Percentiles rank a stretch among this genome's conserved stretches.
Conservation (phyloP, 1,140 invertebrate species). For the Cydia strobilella region DNA sequence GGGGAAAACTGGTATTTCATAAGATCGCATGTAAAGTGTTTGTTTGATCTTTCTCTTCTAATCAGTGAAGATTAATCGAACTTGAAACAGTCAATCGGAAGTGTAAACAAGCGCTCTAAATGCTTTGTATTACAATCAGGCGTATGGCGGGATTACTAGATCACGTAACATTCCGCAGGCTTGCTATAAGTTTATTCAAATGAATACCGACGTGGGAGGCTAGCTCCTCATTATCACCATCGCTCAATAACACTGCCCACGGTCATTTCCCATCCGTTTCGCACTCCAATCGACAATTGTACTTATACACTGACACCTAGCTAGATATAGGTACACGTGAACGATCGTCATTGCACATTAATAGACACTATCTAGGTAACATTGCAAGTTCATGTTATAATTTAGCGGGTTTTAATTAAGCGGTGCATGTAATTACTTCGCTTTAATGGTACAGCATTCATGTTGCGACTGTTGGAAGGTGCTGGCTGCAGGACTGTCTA, state of each 20-base stretch:
- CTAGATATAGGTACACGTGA: not conserved
- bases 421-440: not conserved
- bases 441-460: not conserved
- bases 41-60: no score
- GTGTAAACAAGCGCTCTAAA: not conserved
- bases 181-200: constrained; percentile 47
- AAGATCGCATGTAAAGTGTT: no score
- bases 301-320: not conserved
- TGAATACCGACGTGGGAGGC: constrained; percentile 46
- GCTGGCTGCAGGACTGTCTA: no score
- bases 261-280: constrained; percentile 6
- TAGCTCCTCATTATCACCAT: constrained; percentile 43
- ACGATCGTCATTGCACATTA: not conserved
- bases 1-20: no score
- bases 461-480: not conserved
- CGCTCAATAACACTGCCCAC: constrained; percentile 44
- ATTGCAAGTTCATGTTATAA: constrained; percentile 8
- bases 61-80: not conserved
- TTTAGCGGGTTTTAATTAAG: no score
- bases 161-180: constrained; percentile 21
- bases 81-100: not conserved
- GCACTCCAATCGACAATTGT: constrained; percentile 4
- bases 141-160: not conserved
- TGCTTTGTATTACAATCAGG: not conserved
- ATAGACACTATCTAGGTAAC: not conserved